Conservation (phyloP, 2,113 vertebrate genomes). For the Pao palembangensis region DNA sequence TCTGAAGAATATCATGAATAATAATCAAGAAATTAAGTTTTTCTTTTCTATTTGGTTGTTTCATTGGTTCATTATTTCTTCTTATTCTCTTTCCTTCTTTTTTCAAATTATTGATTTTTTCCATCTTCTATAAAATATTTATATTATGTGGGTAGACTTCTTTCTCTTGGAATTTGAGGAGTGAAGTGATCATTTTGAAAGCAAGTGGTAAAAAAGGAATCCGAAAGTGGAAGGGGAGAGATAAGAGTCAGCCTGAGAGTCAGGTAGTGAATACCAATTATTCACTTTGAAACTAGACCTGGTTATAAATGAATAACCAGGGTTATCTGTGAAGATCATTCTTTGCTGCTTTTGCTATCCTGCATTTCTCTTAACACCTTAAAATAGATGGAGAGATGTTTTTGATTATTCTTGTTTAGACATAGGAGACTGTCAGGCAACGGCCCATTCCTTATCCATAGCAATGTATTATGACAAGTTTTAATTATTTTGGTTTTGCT, state of each 20-base stretch:
- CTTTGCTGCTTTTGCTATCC: constrained; percentile 35
- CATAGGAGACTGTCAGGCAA: no score
- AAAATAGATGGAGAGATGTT: no score
- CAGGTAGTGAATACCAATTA: constrained; percentile 63
- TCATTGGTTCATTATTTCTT: constrained; percentile 22
- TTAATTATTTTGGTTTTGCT: no score
- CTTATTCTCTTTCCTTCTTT: constrained; percentile 39
- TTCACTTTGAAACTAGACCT: constrained; percentile 57
- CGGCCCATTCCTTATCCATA: no score
- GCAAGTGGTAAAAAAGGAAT: constrained; percentile 42
- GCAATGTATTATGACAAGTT: no score
- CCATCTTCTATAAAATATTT: constrained; percentile 75
- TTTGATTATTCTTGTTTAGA: no score
- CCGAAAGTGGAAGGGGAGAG: constrained; percentile 35
- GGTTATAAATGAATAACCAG: constrained; percentile 66
- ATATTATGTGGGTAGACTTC: constrained; percentile 69
- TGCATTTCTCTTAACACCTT: neutral
- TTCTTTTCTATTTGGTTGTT: no score
- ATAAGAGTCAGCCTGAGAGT: constrained; percentile 50
- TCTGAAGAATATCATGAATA: no score
- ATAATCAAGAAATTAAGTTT: no score
- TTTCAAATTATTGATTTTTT: constrained; percentile 71
- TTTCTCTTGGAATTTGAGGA: constrained; percentile 66
- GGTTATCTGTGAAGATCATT: constrained; percentile 51
- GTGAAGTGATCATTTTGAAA: constrained; percentile 65